Evolutionary conservation across 2,888 invertebrate genomes (phyloP).

Genomic region (Drosophila paranaensis): DNA sequence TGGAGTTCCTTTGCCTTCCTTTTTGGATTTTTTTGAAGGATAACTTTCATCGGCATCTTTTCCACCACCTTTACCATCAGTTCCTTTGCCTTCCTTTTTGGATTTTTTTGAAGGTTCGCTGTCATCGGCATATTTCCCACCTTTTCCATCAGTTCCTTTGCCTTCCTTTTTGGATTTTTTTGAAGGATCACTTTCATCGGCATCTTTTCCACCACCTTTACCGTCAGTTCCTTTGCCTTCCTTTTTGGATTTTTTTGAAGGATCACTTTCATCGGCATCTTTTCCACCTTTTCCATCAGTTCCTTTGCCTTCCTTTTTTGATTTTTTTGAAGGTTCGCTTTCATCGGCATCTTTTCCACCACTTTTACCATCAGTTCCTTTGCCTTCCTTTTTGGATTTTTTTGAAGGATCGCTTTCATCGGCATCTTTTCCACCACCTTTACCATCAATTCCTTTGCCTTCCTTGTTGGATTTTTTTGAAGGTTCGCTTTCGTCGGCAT

Average conservation of each 20-base stretch:
- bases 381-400: slow-evolving; percentile 5
- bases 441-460: not conserved
- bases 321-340: slow-evolving; percentile 3
- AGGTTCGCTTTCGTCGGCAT: slow-evolving; percentile 13
- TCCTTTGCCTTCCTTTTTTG: not conserved
- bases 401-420: slow-evolving; percentile 15
- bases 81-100: not conserved
- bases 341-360: slow-evolving; percentile 17
- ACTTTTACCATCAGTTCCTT: not conserved
- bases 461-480: not conserved
- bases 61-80: slow-evolving; percentile 4
- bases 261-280: not conserved
- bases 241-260: slow-evolving; percentile 4
- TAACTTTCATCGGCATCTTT: slow-evolving; percentile 18
- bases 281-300: not conserved
- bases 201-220: slow-evolving; percentile 13
- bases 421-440: slow-evolving; percentile 15
- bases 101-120: slow-evolving; percentile 12
- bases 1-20: not conserved
- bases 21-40: not conserved
- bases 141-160: too few relatives aligned
- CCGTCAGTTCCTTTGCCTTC: not conserved
- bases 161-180: not conserved
- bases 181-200: not conserved
- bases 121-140: slow-evolving; percentile 15